Percentiles rank a stretch among this genome's conserved stretches.
phyloP scores from a whole-genome alignment of 2,888 invertebrate genomes.

The Lasioglossum lativentre region DNA sequence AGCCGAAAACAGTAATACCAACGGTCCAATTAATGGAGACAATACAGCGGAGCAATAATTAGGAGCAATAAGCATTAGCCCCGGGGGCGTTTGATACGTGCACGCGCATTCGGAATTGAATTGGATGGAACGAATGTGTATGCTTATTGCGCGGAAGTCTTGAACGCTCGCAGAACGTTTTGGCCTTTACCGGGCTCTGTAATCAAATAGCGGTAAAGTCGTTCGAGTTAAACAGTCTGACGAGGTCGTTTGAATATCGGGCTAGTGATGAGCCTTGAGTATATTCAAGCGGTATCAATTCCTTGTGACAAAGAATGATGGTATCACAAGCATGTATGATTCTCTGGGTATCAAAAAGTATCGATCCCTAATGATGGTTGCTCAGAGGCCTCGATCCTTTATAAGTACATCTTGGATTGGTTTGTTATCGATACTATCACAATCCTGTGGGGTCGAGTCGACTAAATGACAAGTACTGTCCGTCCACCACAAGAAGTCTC shows the following conservation, averaged over 20 bases:
- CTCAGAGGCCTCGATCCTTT: too few relatives aligned
- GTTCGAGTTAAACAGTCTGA: slow-evolving; percentile 13
- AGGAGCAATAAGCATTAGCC: slow-evolving; percentile 47
- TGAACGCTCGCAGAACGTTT: not conserved
- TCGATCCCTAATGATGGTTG: too few relatives aligned
- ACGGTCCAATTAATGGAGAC: slow-evolving; percentile 25
- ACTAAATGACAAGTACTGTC: too few relatives aligned
- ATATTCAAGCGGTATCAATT: too few relatives aligned
- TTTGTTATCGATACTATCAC: too few relatives aligned
- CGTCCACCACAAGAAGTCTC: too few relatives aligned
- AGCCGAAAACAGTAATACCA: slow-evolving; percentile 13
- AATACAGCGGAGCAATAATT: slow-evolving; percentile 46
- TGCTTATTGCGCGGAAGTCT: slow-evolving; percentile 18
- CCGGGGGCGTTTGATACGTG: slow-evolving; percentile 38
- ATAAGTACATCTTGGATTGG: too few relatives aligned
- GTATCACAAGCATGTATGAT: too few relatives aligned
- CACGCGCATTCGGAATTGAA: slow-evolving; percentile 38
- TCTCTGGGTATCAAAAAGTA: too few relatives aligned
- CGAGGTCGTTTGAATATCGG: slow-evolving; percentile 1
- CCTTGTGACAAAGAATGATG: too few relatives aligned
- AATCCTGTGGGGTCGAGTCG: too few relatives aligned
- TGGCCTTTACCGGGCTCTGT: not conserved
- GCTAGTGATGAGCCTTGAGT: too few relatives aligned
- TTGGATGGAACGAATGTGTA: slow-evolving; percentile 13
- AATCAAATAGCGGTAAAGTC: slow-evolving; percentile 8